phyloP scores from a whole-genome alignment of 2,888 invertebrate species.

The Acronicta psi region DNA sequence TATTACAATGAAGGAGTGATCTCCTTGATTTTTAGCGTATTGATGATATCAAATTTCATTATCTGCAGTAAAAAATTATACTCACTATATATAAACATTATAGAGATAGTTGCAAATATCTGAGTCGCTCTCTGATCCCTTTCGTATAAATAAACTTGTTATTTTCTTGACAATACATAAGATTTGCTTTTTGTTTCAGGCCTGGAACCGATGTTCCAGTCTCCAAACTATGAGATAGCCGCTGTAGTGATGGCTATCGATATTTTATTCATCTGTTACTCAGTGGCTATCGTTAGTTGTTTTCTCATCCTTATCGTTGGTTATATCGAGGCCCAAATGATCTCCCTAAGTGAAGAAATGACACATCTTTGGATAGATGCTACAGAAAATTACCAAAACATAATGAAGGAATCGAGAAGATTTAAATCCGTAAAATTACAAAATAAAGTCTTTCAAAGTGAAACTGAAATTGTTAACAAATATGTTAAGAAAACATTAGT shows the following conservation, averaged over 20 bases:
- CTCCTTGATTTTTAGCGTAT: no score
- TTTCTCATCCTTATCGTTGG: constrained; percentile 68
- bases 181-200: constrained; percentile 56
- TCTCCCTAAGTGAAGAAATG: constrained; percentile 69
- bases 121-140: no score
- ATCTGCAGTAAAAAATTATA: no score
- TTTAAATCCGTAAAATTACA: constrained; percentile 7
- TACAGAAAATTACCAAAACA: constrained; percentile 26
- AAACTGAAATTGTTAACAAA: constrained; percentile 58
- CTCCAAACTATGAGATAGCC: constrained; percentile 73
- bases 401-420: constrained; percentile 8
- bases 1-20: no score
- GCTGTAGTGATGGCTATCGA: constrained; percentile 43
- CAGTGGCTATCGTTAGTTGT: constrained; percentile 63
- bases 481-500: constrained; percentile 60
- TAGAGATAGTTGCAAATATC: no score
- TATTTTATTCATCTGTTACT: constrained; percentile 59
- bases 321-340: constrained; percentile 72
- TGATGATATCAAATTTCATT: no score
- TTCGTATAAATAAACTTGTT: no score
- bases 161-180: no score
- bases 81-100: no score
- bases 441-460: constrained; percentile 4
- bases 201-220: constrained; percentile 69
- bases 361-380: constrained; percentile 66